phyloP scores from a whole-genome alignment of 2,797 vertebrate species.

The Tiaroga cobitis region DNA sequence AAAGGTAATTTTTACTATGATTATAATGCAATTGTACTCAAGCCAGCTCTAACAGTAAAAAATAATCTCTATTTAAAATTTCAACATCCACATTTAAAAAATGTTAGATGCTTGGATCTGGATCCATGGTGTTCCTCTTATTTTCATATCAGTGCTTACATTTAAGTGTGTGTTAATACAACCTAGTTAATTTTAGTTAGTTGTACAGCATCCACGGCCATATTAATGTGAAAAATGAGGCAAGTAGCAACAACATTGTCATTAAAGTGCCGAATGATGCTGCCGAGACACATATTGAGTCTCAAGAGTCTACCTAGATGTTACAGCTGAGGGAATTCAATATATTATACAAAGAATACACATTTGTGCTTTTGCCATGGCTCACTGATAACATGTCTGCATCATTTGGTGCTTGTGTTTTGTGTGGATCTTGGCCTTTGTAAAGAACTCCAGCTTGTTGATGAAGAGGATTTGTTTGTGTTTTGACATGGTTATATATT shows the following conservation, averaged over 20 bases:
- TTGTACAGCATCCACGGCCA: background rate
- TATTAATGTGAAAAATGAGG: background rate
- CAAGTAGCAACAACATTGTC: background rate
- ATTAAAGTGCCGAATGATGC: background rate
- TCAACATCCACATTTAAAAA: background rate
- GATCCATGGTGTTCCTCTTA: background rate
- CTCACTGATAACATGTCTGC: conserved; percentile 29
- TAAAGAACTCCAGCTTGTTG: conserved; percentile 45
- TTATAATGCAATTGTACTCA: background rate
- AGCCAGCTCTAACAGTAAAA: background rate
- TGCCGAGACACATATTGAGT: background rate
- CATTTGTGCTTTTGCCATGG: background rate
- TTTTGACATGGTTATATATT: conserved; percentile 64
- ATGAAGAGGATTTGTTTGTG: conserved; percentile 64
- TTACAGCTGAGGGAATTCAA: background rate
- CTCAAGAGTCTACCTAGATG: background rate
- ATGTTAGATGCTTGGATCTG: background rate
- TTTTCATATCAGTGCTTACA: background rate
- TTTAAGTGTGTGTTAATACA: background rate
- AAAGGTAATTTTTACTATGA: conserved; percentile 6
- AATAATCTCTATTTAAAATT: background rate
- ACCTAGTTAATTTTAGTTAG: background rate
- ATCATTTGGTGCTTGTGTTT: conserved; percentile 31
- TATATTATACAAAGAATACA: background rate
- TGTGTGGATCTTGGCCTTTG: conserved; percentile 4